phyloP scores from a whole-genome alignment of 2,797 vertebrate genomes.

The Notoglanidium macrostoma region DNA sequence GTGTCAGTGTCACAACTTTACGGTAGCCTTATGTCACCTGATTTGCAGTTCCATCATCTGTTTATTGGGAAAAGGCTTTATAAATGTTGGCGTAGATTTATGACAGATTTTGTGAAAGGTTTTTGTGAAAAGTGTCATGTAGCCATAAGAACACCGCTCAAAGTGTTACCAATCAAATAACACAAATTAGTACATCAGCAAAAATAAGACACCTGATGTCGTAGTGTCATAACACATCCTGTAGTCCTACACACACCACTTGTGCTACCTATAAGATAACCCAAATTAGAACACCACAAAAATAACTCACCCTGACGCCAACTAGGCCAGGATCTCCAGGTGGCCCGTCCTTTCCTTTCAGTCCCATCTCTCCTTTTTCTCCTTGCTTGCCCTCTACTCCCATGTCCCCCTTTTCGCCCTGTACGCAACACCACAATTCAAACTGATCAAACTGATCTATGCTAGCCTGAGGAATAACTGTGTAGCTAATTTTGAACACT shows the following conservation, averaged over 20 bases:
- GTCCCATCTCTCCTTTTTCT: conserved; percentile 83
- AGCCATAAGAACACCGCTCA: neutral
- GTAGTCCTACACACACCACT: neutral
- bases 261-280: neutral
- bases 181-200: neutral
- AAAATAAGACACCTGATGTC: neutral
- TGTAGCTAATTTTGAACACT: neutral
- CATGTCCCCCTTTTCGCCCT: conserved; percentile 92
- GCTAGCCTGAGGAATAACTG: neutral
- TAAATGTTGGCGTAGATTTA: neutral
- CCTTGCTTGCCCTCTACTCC: conserved; percentile 85
- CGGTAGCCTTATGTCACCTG: neutral
- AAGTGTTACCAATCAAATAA: neutral
- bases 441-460: neutral
- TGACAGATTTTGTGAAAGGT: neutral
- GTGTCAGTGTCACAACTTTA: neutral
- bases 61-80: neutral
- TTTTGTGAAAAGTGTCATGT: neutral
- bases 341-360: conserved; percentile 86
- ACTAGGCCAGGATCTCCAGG: conserved; percentile 81
- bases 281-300: neutral
- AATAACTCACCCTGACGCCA: conserved; percentile 86
- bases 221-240: neutral
- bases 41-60: neutral
- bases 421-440: conserved; percentile 28